Percentiles rank a stretch among this genome's conserved stretches.
Conservation (phyloP, 2,113 vertebrate genomes). For the Apteryx mantelli region DNA sequence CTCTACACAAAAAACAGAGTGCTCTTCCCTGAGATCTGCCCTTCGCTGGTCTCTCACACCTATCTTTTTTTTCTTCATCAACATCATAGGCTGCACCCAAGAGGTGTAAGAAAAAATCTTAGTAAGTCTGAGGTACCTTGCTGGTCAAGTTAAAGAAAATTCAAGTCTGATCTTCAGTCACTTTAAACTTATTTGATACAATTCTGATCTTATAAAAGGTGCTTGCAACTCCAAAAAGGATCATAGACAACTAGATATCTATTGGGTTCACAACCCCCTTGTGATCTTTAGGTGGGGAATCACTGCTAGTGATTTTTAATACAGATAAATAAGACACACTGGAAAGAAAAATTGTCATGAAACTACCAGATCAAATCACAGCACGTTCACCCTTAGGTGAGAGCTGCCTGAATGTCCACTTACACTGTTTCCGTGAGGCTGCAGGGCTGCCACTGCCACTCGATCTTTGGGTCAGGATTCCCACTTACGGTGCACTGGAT, state of each 20-base stretch:
- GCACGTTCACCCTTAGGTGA: accelerated
- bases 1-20: not conserved
- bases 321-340: not conserved
- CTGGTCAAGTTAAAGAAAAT: not conserved
- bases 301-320: not conserved
- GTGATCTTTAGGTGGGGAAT: not conserved
- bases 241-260: not conserved
- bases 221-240: not conserved
- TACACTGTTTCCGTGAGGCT: constrained; percentile 27
- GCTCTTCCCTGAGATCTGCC: not conserved
- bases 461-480: constrained; percentile 77
- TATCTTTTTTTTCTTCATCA: not conserved
- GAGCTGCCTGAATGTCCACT: not conserved
- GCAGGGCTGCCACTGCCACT: constrained; percentile 90
- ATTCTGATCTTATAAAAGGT: not conserved
- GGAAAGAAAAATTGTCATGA: not conserved
- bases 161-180: not conserved
- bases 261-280: not conserved
- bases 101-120: not conserved
- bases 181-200: not conserved
- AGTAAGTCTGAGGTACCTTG: not conserved
- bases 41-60: not conserved
- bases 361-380: not conserved
- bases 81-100: not conserved
- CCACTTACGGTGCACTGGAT: constrained; percentile 83